Percentiles rank a stretch among this genome's conserved stretches.
Conservation (phyloP, 1,140 invertebrate genomes). For the Heliothis subflexa region DNA sequence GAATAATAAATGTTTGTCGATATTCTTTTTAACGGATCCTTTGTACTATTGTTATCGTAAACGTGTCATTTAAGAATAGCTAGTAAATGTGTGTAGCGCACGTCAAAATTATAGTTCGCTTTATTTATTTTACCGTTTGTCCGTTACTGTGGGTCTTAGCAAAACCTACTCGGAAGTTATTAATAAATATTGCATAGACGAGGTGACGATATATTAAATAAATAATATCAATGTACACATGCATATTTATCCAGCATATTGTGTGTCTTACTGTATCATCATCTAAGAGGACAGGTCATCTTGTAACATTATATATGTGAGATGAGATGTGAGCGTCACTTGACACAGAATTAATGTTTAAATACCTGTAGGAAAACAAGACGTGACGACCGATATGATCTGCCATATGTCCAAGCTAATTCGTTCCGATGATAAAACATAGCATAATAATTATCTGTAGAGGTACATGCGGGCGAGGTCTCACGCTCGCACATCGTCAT, state of each 20-base stretch:
- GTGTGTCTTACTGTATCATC: background rate
- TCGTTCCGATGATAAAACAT: constrained; percentile 57
- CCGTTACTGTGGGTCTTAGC: too few species aligned
- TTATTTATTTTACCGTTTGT: background rate
- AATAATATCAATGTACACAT: constrained; percentile 11
- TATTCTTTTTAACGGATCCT: background rate
- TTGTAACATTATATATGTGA: constrained; percentile 32
- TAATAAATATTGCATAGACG: background rate
- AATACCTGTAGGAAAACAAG: constrained; percentile 40
- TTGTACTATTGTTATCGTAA: too few species aligned
- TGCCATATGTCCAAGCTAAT: constrained; percentile 50
- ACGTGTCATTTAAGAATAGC: too few species aligned
- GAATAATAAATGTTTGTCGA: background rate
- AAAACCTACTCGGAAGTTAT: background rate
- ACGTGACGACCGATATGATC: constrained; percentile 42
- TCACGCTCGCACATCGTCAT: constrained; percentile 34
- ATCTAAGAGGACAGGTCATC: constrained; percentile 19
- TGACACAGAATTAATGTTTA: constrained; percentile 30
- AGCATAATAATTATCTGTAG: constrained; percentile 54
- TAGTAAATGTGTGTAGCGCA: too few species aligned
- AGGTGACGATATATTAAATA: constrained; percentile 20
- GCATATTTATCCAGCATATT: constrained; percentile 10
- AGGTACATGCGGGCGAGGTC: constrained; percentile 50
- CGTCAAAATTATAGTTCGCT: background rate
- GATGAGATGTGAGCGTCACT: constrained; percentile 1